Evolutionary conservation across 2,797 vertebrate species (phyloP).

Genomic region (Bradypodion pumilum): DNA sequence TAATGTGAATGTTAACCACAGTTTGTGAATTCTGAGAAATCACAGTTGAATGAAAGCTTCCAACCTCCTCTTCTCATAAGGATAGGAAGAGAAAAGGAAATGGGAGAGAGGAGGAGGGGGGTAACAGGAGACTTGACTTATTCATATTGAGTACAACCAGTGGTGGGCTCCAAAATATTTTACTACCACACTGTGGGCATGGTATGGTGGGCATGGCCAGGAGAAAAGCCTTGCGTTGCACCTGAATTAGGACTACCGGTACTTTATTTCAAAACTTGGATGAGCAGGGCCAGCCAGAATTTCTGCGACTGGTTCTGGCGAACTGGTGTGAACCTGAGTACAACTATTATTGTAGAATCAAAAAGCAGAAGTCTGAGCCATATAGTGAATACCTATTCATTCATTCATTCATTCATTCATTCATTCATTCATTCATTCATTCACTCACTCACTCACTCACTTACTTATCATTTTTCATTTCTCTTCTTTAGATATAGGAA

Average conservation of each 20-base stretch:
- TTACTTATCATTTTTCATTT: background rate
- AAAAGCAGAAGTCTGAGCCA: constrained; percentile 1
- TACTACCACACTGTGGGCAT: no score
- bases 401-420: no score
- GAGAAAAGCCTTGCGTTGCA: no score
- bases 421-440: no score
- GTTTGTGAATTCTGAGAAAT: background rate
- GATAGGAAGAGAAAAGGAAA: background rate
- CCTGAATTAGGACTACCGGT: no score
- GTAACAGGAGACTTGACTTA: background rate
- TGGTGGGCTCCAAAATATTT: no score
- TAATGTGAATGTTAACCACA: background rate
- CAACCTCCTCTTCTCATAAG: background rate
- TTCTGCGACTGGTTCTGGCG: no score
- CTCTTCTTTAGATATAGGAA: constrained; percentile 85
- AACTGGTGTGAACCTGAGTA: no score
- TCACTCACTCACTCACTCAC: no score
- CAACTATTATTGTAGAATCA: background rate
- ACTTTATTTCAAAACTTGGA: no score
- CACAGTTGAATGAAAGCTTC: background rate
- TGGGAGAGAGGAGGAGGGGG: background rate
- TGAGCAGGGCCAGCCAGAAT: no score
- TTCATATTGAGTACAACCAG: background rate
- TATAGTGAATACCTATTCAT: constrained; percentile 28
- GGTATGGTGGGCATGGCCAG: no score